Percentiles rank a stretch among this genome's conserved stretches.
These are phyloP conservation scores for Stenodema calcarata DNA, from an alignment of 2,888 invertebrate species.

Conservation along the genomic window DNA sequence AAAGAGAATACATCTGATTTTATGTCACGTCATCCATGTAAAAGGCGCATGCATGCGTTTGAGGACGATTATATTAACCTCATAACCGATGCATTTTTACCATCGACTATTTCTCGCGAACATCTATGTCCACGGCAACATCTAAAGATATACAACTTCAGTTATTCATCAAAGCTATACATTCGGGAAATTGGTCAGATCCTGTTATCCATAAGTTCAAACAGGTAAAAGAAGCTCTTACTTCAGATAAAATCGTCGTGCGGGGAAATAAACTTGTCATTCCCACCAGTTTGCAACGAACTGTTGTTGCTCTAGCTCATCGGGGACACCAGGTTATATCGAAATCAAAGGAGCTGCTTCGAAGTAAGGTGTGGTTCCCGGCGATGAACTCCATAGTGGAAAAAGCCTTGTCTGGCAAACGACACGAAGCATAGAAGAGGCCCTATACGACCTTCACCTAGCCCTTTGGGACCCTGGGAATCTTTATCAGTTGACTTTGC, in stretches of 20 bases:
- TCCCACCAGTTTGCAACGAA: not conserved
- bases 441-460: not conserved
- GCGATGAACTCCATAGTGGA: not conserved
- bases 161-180: not conserved
- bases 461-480: not conserved
- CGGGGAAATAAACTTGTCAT: not conserved
- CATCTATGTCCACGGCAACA: not conserved
- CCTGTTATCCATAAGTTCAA: not conserved
- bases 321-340: not conserved
- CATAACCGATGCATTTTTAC: not conserved
- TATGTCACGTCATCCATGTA: not conserved
- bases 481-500: not conserved
- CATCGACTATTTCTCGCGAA: not conserved
- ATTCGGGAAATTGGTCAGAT: not conserved
- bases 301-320: conserved; percentile 12
- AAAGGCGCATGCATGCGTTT: too few species aligned
- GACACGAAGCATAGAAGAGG: not conserved
- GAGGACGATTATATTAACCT: not conserved
- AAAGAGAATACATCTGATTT: not conserved
- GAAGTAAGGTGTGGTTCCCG: conserved; percentile 16
- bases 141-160: not conserved
- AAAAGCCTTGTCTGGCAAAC: not conserved
- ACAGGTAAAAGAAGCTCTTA: not conserved
- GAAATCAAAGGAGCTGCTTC: conserved; percentile 9
- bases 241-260: not conserved